Evolutionary conservation across 2,888 invertebrate species (phyloP).

Genomic region (Papilio gigon): DNA sequence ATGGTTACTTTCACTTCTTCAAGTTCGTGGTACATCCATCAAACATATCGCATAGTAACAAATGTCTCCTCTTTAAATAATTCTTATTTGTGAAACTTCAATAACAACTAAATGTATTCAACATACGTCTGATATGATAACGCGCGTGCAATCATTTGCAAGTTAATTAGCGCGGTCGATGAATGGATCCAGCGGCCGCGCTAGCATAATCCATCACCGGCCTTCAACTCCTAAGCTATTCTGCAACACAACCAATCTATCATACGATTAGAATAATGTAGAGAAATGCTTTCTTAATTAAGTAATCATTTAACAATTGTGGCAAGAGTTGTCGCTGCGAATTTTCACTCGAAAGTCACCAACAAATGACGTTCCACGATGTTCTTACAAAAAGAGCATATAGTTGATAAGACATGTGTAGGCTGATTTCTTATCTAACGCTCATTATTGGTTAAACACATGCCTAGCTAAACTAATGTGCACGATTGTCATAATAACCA

Average conservation of each 20-base stretch:
- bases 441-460: slow-evolving; percentile 8
- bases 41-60: neutral
- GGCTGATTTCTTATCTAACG: slow-evolving; percentile 1
- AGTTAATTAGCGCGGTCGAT: slow-evolving; percentile 1
- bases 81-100: neutral
- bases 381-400: neutral
- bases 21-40: too few species aligned
- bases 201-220: slow-evolving; percentile 23
- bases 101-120: neutral
- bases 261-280: neutral
- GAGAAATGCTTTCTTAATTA: too few species aligned
- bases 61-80: neutral
- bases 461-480: neutral
- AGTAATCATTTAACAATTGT: too few species aligned
- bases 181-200: slow-evolving; percentile 16
- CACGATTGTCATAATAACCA: slow-evolving; percentile 8
- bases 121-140: neutral
- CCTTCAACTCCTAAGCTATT: neutral
- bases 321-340: too few species aligned
- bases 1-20: too few species aligned
- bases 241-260: neutral
- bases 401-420: neutral
- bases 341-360: too few species aligned
- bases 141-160: slow-evolving; percentile 17
- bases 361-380: too few species aligned